phyloP scores from a whole-genome alignment of 1,140 invertebrate species.

The Hyphantria cunea region DNA sequence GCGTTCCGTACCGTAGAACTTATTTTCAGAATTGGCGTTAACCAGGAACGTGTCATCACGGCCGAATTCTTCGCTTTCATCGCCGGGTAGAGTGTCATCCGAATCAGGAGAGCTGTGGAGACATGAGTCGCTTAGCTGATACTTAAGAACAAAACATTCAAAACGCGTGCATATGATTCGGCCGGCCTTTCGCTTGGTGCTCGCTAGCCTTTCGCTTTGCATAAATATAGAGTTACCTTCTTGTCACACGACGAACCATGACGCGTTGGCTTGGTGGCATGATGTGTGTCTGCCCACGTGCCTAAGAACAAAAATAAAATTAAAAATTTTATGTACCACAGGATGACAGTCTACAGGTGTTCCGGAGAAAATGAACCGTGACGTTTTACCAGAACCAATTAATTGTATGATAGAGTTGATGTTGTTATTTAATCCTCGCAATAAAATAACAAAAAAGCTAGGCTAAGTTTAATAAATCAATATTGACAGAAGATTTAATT shows the following conservation, averaged over 20 bases:
- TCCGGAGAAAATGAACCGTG: too few relatives aligned
- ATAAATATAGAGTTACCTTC: slow-evolving; percentile 80
- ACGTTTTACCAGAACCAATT: too few relatives aligned
- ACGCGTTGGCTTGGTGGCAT: slow-evolving; percentile 74
- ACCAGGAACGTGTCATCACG: slow-evolving; percentile 93
- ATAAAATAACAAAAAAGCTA: too few relatives aligned
- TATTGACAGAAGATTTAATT: too few relatives aligned
- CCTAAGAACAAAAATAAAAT: slow-evolving; percentile 56
- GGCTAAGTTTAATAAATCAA: too few relatives aligned
- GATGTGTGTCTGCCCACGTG: slow-evolving; percentile 44
- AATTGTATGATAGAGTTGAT: too few relatives aligned
- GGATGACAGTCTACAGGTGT: too few relatives aligned
- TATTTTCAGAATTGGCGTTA: slow-evolving; percentile 91
- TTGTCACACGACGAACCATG: slow-evolving; percentile 86
- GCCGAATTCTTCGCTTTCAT: slow-evolving; percentile 88
- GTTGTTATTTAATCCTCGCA: too few relatives aligned
- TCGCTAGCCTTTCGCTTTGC: slow-evolving; percentile 8
- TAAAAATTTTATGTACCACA: too few relatives aligned
- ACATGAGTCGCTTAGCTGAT: slow-evolving; percentile 3
- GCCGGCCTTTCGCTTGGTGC: slow-evolving; percentile 59
- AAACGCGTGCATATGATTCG: slow-evolving; percentile 24
- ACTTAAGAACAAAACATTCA: not conserved
- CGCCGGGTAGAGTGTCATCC: slow-evolving; percentile 90
- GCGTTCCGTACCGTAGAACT: slow-evolving; percentile 88
- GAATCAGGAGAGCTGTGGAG: slow-evolving; percentile 89